Percentiles rank a stretch among this genome's conserved stretches.
Evolutionary conservation across 2,113 vertebrate genomes (phyloP).

Genomic region (Ariopsis seemanni): DNA sequence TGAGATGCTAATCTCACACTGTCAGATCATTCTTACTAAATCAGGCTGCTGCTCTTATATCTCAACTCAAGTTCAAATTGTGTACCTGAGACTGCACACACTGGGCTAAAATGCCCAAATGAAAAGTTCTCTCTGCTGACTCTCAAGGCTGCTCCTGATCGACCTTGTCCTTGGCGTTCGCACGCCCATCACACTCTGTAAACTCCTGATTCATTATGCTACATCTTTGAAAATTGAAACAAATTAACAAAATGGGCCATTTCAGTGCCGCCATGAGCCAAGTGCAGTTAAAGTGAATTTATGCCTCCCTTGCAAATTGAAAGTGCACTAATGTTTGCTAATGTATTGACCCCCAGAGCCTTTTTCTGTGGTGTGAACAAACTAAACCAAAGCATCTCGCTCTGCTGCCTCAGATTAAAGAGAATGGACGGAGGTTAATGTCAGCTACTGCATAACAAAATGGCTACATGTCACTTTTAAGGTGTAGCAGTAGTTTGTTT

Average conservation of each 20-base stretch:
- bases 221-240: constrained; percentile 42
- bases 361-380: constrained; percentile 42
- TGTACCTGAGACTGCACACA: neutral
- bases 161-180: constrained; percentile 29
- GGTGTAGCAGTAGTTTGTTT: constrained; percentile 21
- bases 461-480: constrained; percentile 18
- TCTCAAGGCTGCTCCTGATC: constrained; percentile 8
- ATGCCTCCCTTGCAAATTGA: constrained; percentile 46
- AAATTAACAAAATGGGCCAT: constrained; percentile 47
- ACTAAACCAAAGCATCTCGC: constrained; percentile 30
- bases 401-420: constrained; percentile 40
- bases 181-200: constrained; percentile 16
- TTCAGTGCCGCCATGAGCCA: constrained; percentile 36
- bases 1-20: neutral
- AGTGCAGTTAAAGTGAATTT: constrained; percentile 34
- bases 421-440: constrained; percentile 8
- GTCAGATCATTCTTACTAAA: neutral
- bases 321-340: constrained; percentile 49
- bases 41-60: neutral
- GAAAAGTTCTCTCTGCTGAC: constrained; percentile 11
- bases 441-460: constrained; percentile 21
- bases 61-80: neutral
- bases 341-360: constrained; percentile 46
- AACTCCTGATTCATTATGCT: constrained; percentile 34
- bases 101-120: neutral